Evolutionary conservation across 2,888 invertebrate species (phyloP).

Genomic region (Arrhopalites spinosus): DNA sequence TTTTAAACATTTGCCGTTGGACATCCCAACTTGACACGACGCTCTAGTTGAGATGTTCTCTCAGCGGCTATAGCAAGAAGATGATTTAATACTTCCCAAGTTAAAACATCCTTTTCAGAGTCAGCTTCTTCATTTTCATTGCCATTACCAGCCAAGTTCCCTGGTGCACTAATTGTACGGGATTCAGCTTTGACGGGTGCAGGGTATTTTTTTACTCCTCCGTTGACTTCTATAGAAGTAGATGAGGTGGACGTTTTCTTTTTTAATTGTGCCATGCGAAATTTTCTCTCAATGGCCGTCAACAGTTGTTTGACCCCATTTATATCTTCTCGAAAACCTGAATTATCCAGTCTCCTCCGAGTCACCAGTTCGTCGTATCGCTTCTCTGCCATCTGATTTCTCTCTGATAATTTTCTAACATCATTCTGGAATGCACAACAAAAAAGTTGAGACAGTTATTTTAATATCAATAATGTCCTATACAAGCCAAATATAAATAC

Average conservation of each 20-base stretch:
- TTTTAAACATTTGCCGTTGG: conserved; percentile 6
- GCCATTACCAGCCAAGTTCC: neutral
- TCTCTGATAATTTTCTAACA: conserved; percentile 31
- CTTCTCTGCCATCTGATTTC: conserved; percentile 43
- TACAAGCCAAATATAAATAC: too few relatives aligned
- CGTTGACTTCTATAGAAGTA: neutral
- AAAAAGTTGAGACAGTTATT: neutral
- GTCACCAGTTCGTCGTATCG: conserved; percentile 46
- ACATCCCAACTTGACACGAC: conserved; percentile 20
- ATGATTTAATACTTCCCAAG: conserved; percentile 33
- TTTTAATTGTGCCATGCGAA: conserved; percentile 13
- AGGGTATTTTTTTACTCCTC: neutral
- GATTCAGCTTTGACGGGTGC: neutral
- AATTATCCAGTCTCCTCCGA: conserved; percentile 46
- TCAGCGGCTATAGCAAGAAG: conserved; percentile 23
- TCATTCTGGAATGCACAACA: conserved; percentile 31
- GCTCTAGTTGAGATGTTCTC: conserved; percentile 23
- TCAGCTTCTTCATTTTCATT: neutral
- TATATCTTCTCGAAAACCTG: conserved; percentile 50
- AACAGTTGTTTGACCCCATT: conserved; percentile 34
- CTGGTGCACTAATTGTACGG: conserved; percentile 28
- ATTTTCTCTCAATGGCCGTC: conserved; percentile 34
- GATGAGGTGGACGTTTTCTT: neutral
- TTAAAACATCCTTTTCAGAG: conserved; percentile 19
- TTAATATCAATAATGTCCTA: too few relatives aligned